phyloP scores from a whole-genome alignment of 2,797 vertebrate genomes.

The Peromyscus eremicus region DNA sequence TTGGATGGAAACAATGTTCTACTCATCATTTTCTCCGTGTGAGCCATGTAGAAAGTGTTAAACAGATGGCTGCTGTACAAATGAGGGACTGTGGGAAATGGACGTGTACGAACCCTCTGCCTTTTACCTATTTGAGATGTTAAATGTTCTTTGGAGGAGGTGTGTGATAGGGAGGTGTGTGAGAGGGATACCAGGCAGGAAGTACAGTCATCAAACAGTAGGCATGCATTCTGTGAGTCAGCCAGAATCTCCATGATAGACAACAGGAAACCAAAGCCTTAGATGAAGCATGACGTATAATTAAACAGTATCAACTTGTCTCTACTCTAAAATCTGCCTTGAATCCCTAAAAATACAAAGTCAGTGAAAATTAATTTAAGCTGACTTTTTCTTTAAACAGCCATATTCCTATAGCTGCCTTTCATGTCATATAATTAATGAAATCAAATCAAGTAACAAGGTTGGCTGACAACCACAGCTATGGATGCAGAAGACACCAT shows the following conservation, averaged over 20 bases:
- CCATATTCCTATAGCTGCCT: background rate
- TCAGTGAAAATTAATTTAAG: background rate
- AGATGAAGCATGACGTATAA: background rate
- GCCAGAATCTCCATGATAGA: background rate
- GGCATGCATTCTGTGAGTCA: background rate
- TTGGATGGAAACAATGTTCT: background rate
- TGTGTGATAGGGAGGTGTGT: fast-evolving
- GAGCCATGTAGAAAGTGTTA: background rate
- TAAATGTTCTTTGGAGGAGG: background rate
- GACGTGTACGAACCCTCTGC: background rate
- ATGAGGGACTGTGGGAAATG: background rate
- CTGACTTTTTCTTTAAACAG: background rate
- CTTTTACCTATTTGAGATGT: background rate
- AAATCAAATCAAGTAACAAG: background rate
- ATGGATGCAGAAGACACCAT: background rate
- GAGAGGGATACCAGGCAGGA: background rate
- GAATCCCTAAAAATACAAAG: conserved; percentile 4
- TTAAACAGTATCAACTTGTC: background rate
- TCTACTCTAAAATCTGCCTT: conserved; percentile 24
- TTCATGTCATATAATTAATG: background rate
- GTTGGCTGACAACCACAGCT: background rate
- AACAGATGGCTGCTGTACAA: background rate
- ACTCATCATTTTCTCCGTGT: background rate
- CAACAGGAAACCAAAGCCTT: background rate
- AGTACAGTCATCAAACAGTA: background rate